Base-by-base conservation (phyloP, 2,113 vertebrate species). In the Istiophorus platypterus region DNA sequence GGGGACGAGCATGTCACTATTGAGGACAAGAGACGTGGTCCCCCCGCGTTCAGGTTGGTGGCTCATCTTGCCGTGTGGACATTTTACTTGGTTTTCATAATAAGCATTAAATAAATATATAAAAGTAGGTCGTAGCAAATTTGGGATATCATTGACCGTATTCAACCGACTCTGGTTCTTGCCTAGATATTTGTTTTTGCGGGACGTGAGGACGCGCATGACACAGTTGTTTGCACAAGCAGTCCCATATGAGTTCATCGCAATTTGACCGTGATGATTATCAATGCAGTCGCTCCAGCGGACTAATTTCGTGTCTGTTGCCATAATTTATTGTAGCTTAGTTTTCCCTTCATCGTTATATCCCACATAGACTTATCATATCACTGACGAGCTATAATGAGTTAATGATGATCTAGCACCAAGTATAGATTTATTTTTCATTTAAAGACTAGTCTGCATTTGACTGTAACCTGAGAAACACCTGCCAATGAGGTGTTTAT, bases 141-240 rank as follows among this genome's bases (percentile, higher is more conserved):
- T 2, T 81, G 9, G 39, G 15, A 27, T 7, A 24, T 18, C 11
- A 7, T 0, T 27, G 15, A n/a, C n/a, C n/a, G n/a, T n/a, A n/a
- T n/a, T n/a, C n/a, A n/a, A n/a, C n/a, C n/a, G n/a, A 22, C 20
- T 34, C 2, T 34, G 39, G n/a, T 31, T 7, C 24, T n/a, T 78
- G 4, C 51, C n/a, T 13, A 8, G 11, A 34, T 62, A 67, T 80
- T 81, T 76, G 61, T 75, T 78, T 47, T 80, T 73, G 59, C 41
- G 67, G 65, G 66, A 90, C 84, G 75, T 88, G 87, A 69, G 27
- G 69, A 76, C 66, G 72, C 39, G 78, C 82, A 73, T 31, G 66
- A 31, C 29, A 49, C 10, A 34, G 31, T 7, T 87, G 42, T 88
- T 87, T 91, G 63, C 80, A 69, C 64, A 81, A 61, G 37, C 37